Base-by-base conservation (phyloP, 1,140 invertebrate genomes). In the Bombus breviceps region DNA sequence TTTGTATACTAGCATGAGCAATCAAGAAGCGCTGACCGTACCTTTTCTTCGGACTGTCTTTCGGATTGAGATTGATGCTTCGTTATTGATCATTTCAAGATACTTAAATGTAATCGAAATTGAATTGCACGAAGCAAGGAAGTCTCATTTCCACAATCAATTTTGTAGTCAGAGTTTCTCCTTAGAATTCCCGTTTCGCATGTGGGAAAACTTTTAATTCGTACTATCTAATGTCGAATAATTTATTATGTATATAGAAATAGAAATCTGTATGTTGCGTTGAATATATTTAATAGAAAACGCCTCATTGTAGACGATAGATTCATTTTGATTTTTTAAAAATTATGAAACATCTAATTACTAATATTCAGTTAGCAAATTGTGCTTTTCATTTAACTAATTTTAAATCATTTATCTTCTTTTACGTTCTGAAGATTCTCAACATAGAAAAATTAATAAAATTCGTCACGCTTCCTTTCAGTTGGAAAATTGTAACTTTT, bases 51-150 rank as follows among this genome's bases (percentile, higher is more conserved):
- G 6, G 2, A 69, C 64, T 18, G 78, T 53, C 64, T 69, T 69
- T 75, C 43, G 12, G 78, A 80, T 69, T 53, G 37, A 80, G 77
- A 80, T 80, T 68, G 57, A 80, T 80, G 62, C 22, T 28, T 43
- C 64, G n/a, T 80, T 80, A 69, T 80, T 53, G 41, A 80, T 80
- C 64, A 80, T 69, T 80, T 39, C 64, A n/a, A 68, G 77, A 66
- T 39, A 39, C 59, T 66, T 68, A 32, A 28, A 66, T 28, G 4
- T 47, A 79, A 79, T 79, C 62, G 41, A 43, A 66, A 79, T 79
- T 43, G 77, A 79, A 79, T 79, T 79, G 66, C 39, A 32, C n/a
- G n/a, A 28, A 12, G n/a, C 41, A 5, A 66, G 39, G 9, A 43
- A 43, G 39, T 34, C 59, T 78, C 37, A 62, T 62, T 78, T 66